phyloP scores from a whole-genome alignment of 1,140 invertebrate species.

The Tachypleus tridentatus region DNA sequence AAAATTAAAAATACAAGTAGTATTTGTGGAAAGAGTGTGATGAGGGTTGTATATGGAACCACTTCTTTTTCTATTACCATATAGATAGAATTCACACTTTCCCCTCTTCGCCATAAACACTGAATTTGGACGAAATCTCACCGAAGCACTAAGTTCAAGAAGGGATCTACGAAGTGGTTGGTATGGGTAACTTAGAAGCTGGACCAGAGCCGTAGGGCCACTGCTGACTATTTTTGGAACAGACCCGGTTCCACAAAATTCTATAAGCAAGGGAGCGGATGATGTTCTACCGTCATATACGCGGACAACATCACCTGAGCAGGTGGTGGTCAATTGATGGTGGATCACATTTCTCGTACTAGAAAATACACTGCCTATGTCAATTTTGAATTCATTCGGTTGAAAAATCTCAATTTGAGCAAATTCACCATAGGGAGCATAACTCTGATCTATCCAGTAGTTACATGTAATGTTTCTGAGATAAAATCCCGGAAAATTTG shows the following conservation, averaged over 20 bases:
- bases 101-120: constrained; percentile 7
- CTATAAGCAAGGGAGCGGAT: constrained; percentile 68
- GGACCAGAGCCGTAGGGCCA: constrained; percentile 68
- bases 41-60: constrained; percentile 62
- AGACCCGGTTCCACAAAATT: constrained; percentile 72
- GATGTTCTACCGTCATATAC: constrained; percentile 83
- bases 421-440: constrained; percentile 7
- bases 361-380: constrained; percentile 15
- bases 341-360: constrained; percentile 29
- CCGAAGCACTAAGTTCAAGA: constrained; percentile 68
- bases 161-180: constrained; percentile 59
- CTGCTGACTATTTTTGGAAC: constrained; percentile 66
- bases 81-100: constrained; percentile 32
- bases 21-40: constrained; percentile 68
- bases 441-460: constrained; percentile 16
- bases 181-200: constrained; percentile 78
- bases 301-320: constrained; percentile 67
- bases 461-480: constrained; percentile 18
- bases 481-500: constrained; percentile 22
- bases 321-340: constrained; percentile 52
- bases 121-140: constrained; percentile 51
- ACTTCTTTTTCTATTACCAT: constrained; percentile 50
- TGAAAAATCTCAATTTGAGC: constrained; percentile 19
- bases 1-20: constrained; percentile 72
- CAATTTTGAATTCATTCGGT: constrained; percentile 21